Evolutionary conservation across 1,140 invertebrate species (phyloP), one percentile per base, ranked within the genome.

Genomic region (Telenomus remus): DNA sequence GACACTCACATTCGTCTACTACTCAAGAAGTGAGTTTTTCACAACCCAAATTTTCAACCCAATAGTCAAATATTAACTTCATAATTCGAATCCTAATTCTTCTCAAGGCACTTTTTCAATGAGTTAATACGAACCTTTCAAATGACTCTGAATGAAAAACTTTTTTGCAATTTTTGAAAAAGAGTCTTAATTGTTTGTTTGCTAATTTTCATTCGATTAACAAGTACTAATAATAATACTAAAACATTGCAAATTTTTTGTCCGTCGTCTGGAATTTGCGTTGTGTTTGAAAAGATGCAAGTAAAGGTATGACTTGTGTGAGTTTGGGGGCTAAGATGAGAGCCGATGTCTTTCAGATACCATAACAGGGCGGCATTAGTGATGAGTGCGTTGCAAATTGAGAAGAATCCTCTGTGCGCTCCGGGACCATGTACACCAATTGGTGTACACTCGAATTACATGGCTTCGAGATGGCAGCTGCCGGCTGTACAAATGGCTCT

Each of bases 361-460:
- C 95, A 97, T 88, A 96, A 96, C 87, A 92, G 96, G 69, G 95
- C 96, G 89, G 95, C 95, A 70, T 93, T 97, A 78, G 96, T 97
- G 34, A 94, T 97, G 86, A 96, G 95, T 86, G 95, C 96, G 27
- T 90, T 97, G 50, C 95, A 97, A 90, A 95, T 97, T 55, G 95
- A 97, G 85, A 96, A 96, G 87, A 93, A 96, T 91, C 95, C 95
- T 63, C 92, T 96, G 65, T 94, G 93, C 46, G 95, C 94, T 50
- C 95, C 95, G 19, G 95, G 95, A 50, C 95, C 95, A 9, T 92
- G 89, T 73, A 88, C 86, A 70, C 86, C 86, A 16, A 79, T 88
- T 14, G 86, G 86, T 59, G 85, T 87, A 70, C 84, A 87, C 66
- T 86, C 84, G 13, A 84, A 82, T 79, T 87, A 88, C 75, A 79